These are phyloP conservation scores for Gallirallus australis DNA, from an alignment of 2,797 vertebrate species.

Conservation along the genomic window DNA sequence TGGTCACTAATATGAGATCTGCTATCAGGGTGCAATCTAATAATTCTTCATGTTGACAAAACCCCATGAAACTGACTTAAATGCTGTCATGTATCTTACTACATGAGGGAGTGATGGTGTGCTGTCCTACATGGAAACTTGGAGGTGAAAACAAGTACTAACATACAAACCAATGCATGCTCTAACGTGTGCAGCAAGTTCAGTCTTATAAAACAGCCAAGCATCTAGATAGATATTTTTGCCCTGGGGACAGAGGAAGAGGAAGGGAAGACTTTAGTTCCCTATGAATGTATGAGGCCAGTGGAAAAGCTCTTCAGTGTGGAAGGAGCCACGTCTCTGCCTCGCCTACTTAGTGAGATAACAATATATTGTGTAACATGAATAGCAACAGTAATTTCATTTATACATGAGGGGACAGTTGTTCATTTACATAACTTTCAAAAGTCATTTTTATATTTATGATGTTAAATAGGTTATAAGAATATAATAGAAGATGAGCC, in stretches of 20 bases:
- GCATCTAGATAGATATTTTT: not conserved
- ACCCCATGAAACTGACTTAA: not conserved
- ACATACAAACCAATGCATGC: not conserved
- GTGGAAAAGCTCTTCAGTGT: not conserved
- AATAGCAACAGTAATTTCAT: not conserved
- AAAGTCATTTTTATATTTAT: not conserved
- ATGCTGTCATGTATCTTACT: not conserved
- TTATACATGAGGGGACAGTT: not conserved
- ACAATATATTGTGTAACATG: not conserved
- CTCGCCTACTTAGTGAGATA: not conserved
- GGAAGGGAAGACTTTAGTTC: not conserved
- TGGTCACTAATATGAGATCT: not conserved
- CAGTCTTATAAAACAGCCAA: not conserved
- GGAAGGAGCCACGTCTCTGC: not conserved
- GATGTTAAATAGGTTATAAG: conserved; percentile 1
- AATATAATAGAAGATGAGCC: not conserved
- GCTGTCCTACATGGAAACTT: not conserved
- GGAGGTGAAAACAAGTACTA: not conserved
- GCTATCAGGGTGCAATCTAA: not conserved
- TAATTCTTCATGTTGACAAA: not conserved
- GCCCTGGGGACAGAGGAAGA: not conserved
- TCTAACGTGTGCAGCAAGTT: not conserved
- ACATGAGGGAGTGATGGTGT: not conserved
- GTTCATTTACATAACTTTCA: not conserved
- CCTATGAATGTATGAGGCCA: not conserved